Percentiles rank a stretch among this genome's conserved stretches.
phyloP scores from a whole-genome alignment of 1,140 invertebrate genomes.

The Drosophila sturtevanti region DNA sequence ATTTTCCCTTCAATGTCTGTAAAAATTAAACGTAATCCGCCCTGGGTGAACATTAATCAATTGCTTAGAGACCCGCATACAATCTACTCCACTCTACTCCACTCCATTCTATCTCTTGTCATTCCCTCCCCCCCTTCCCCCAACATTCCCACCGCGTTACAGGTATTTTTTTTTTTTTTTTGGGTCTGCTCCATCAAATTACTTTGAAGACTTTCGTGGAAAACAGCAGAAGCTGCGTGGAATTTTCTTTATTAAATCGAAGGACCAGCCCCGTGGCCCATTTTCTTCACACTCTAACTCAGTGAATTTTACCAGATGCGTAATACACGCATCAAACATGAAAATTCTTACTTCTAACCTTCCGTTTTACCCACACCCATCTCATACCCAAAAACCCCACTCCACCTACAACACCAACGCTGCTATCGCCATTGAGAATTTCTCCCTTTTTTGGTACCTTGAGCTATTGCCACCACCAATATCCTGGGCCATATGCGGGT shows the following conservation, averaged over 20 bases:
- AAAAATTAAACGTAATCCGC: constrained; percentile 79
- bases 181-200: constrained; percentile 73
- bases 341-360: constrained; percentile 48
- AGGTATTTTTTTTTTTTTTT: constrained; percentile 56
- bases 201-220: constrained; percentile 72
- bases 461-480: constrained; percentile 54
- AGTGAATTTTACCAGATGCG: constrained; percentile 73
- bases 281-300: constrained; percentile 29
- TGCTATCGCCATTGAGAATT: not conserved
- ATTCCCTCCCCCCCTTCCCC: not conserved
- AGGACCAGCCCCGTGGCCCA: constrained; percentile 51
- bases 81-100: not conserved
- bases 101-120: too few relatives aligned
- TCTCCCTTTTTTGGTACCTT: constrained; percentile 56
- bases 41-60: constrained; percentile 76
- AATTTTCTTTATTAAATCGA: constrained; percentile 81
- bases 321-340: constrained; percentile 76
- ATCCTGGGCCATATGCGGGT: constrained; percentile 62
- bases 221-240: constrained; percentile 43
- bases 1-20: constrained; percentile 48
- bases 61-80: constrained; percentile 54
- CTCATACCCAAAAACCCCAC: not conserved
- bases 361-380: constrained; percentile 1
- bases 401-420: not conserved
- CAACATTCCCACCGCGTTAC: constrained; percentile 29